These are phyloP conservation scores for Chlamydotis undulata DNA, from an alignment of 2,113 vertebrate species.

Conservation along the genomic window DNA sequence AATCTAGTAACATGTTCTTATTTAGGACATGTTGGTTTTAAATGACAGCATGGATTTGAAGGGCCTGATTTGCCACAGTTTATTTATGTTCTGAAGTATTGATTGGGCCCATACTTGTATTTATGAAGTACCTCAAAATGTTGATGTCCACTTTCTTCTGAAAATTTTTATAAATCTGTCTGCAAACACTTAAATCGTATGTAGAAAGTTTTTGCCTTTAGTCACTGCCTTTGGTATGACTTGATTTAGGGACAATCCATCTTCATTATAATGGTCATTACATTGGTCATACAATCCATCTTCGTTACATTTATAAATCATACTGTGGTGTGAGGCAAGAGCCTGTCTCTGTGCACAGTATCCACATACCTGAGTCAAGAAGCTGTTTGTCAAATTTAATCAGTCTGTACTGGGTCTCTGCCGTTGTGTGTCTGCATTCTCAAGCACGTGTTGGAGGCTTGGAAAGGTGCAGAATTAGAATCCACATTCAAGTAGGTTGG, in stretches of 20 bases:
- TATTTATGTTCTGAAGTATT: background rate
- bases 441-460: background rate
- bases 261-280: background rate
- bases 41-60: background rate
- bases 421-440: background rate
- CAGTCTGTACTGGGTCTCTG: fast-evolving
- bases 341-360: background rate
- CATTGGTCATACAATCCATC: background rate
- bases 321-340: background rate
- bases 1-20: background rate
- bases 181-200: background rate
- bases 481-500: background rate
- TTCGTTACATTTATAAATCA: background rate
- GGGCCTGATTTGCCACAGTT: background rate
- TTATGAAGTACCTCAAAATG: background rate
- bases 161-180: background rate
- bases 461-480: background rate
- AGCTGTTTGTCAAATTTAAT: background rate
- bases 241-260: background rate
- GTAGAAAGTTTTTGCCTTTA: background rate
- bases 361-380: background rate
- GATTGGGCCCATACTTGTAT: background rate
- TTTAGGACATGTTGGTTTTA: background rate
- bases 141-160: background rate
- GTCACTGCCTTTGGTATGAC: background rate